phyloP scores from a whole-genome alignment of 2,797 vertebrate genomes.

The Staurois parvus region DNA sequence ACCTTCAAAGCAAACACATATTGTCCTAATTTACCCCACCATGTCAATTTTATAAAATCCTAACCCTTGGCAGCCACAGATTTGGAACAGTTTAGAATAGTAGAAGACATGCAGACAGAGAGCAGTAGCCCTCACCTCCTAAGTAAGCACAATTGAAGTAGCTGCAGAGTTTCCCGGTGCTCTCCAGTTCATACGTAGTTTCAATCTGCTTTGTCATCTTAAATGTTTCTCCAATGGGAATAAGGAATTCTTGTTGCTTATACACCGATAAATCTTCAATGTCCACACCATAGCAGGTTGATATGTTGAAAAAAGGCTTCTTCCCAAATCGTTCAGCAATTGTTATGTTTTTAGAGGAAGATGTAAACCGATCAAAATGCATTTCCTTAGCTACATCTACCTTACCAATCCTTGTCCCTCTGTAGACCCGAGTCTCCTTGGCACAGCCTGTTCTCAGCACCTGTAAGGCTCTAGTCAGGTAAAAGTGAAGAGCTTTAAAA shows the following conservation, averaged over 20 bases:
- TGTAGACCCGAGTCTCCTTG: conserved; percentile 58
- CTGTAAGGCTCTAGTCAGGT: conserved; percentile 73
- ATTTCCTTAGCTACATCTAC: conserved; percentile 31
- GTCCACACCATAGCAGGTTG: conserved; percentile 70
- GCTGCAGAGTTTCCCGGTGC: conserved; percentile 69
- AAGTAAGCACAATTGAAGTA: conserved; percentile 72
- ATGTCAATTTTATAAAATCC: no score
- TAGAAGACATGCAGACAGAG: background rate
- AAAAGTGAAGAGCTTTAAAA: conserved; percentile 76
- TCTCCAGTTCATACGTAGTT: conserved; percentile 62
- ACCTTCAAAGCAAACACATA: background rate
- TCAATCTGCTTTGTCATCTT: conserved; percentile 63
- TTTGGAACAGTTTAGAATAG: no score
- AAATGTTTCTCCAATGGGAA: conserved; percentile 72
- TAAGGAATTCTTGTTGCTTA: conserved; percentile 66
- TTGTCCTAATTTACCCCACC: background rate
- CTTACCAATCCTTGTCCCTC: conserved; percentile 33
- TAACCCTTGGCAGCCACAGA: no score
- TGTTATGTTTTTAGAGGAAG: conserved; percentile 63
- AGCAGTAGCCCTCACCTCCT: conserved; percentile 66
- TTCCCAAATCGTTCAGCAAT: conserved; percentile 63
- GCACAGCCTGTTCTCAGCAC: conserved; percentile 64
- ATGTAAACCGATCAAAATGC: conserved; percentile 72
- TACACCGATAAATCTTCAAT: conserved; percentile 68
- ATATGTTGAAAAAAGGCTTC: conserved; percentile 67